These are phyloP conservation scores for Scaeva pyrastri DNA, from an alignment of 2,888 invertebrate species.

Conservation along the genomic window DNA sequence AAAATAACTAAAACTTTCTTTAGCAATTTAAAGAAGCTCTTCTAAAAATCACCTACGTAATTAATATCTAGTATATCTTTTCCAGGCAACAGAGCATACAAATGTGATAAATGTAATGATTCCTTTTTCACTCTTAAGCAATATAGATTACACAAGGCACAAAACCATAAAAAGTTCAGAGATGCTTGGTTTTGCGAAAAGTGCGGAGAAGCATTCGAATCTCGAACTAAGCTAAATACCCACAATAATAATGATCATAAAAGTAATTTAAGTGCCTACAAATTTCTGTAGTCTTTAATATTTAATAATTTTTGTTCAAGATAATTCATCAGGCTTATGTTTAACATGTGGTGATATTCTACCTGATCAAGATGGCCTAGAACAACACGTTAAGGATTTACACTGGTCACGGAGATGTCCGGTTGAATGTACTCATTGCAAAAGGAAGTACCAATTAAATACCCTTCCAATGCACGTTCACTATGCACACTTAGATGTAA, in stretches of 20 bases:
- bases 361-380: background rate
- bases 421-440: constrained; percentile 11
- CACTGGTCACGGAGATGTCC: background rate
- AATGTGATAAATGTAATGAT: constrained; percentile 32
- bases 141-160: background rate
- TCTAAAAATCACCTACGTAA: too few relatives aligned
- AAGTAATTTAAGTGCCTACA: constrained; percentile 7
- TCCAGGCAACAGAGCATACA: background rate
- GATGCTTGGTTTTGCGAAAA: constrained; percentile 32
- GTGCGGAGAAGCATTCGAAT: constrained; percentile 53
- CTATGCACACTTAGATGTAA: background rate
- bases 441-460: background rate
- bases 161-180: background rate
- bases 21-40: too few relatives aligned
- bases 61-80: too few relatives aligned
- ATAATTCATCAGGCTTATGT: background rate
- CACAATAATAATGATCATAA: constrained; percentile 37
- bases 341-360: background rate
- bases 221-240: constrained; percentile 1
- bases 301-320: background rate
- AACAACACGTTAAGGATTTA: background rate
- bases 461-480: background rate
- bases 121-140: constrained; percentile 7
- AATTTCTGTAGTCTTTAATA: background rate
- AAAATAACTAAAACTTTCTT: too few relatives aligned